Base-by-base conservation (phyloP, 2,113 vertebrate genomes). In the Polypterus bichir region DNA sequence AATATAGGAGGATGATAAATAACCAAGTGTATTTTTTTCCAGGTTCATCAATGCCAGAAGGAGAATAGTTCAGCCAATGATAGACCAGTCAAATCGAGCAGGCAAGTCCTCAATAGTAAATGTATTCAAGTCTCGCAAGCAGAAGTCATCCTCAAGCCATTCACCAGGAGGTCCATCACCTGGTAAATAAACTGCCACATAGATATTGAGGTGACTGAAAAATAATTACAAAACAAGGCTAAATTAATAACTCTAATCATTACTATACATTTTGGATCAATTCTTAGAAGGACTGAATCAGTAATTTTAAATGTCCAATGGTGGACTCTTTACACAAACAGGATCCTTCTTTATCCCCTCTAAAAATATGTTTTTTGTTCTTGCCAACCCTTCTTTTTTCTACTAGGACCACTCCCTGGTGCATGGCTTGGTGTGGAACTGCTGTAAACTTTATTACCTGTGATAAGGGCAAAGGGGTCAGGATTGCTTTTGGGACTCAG, bases 1-100 rank as follows among this genome's bases (percentile, higher is more conserved):
- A 27, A 27, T 27, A 27, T 27, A 27, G 27, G 27, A 27, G 27
- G 27, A 27, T 27, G 27, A 27, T 27, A 27, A 27, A 27, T 27
- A 27, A 27, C 27, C 27, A 27, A 27, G 27, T 27, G 27, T 27
- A 27, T 27, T 72, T 68, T 79, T 65, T 86, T 73, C 63, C 86
- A 99, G 96, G 96, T 99, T 99, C 89, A 99, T 99, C 80, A 98
- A 98, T 60, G 95, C 95, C 73, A 90, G 95, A 82, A 94, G 96
- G 88, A 94, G 95, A 92, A 98, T 98, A 96, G 96, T 98, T 70
- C 96, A 99, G 77, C 96, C 96, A 71, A 99, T 99, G 96, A 99
- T 99, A 83, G 96, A 99, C 89, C 96, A 99, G 88, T 99, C 96
- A 73, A 99, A 99, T 85, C 89, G 96, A 91, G 96, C 96, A 98